A percentile compares a stretch with the other conserved stretches of the same genome.
Conservation (phyloP, 2,888 invertebrate genomes). For the Carterocephalus palaemon region DNA sequence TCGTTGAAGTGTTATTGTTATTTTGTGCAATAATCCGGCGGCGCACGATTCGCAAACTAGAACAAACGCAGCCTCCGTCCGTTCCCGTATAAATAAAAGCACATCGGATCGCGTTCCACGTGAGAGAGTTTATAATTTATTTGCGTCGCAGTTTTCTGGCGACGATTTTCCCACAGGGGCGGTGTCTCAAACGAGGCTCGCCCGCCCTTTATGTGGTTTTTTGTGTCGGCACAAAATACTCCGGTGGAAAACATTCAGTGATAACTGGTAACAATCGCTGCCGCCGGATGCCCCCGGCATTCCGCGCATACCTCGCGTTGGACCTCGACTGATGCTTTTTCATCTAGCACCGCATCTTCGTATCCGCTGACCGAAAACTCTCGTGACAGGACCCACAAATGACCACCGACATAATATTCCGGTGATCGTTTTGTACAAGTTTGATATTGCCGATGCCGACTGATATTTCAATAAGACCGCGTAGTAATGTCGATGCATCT, state of each 20-base stretch:
- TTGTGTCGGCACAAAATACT: conserved; percentile 75
- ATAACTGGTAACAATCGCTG: conserved; percentile 79
- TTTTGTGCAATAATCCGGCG: conserved; percentile 9
- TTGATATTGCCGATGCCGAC: neutral
- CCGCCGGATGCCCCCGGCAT: conserved; percentile 76
- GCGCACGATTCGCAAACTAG: conserved; percentile 17
- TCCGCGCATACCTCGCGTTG: conserved; percentile 70
- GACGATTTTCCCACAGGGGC: conserved; percentile 78
- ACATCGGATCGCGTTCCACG: conserved; percentile 63
- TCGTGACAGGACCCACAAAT: conserved; percentile 38
- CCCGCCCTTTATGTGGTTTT: conserved; percentile 78
- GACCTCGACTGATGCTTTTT: conserved; percentile 70
- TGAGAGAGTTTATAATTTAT: conserved; percentile 76
- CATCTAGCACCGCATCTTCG: conserved; percentile 59
- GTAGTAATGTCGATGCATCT: conserved; percentile 6
- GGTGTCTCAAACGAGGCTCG: conserved; percentile 75
- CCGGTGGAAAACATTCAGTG: conserved; percentile 78
- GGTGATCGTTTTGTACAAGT: conserved; percentile 4
- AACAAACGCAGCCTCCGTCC: conserved; percentile 10
- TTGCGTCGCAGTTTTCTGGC: conserved; percentile 76
- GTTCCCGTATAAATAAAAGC: conserved; percentile 36
- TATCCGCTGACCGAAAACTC: conserved; percentile 41
- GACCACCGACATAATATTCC: conserved; percentile 37
- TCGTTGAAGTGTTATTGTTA: conserved; percentile 18
- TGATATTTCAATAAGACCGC: conserved; percentile 16